Evolutionary conservation across 1,140 invertebrate species (phyloP).

Genomic region (Zaprionus camerounensis): DNA sequence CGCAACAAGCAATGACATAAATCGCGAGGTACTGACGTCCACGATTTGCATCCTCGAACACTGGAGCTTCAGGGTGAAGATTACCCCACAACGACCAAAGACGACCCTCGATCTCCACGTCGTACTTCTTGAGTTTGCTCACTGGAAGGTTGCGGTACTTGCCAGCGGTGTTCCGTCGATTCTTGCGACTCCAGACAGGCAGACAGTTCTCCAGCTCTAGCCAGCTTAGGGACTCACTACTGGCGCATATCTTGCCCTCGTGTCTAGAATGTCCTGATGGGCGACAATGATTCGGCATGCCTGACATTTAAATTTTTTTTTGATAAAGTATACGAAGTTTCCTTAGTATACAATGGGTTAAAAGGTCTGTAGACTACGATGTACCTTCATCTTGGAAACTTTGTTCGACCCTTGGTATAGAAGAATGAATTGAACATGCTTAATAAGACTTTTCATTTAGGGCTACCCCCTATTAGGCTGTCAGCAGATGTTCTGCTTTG

Average conservation of each 20-base stretch:
- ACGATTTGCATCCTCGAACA: constrained; percentile 81
- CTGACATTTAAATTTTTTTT: not conserved
- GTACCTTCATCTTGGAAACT: too few species aligned
- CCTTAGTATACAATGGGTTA: too few species aligned
- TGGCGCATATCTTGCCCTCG: not conserved
- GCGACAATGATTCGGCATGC: not conserved
- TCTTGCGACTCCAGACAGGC: constrained; percentile 85
- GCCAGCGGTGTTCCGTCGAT: constrained; percentile 84
- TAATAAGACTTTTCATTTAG: too few species aligned
- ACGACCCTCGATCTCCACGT: constrained; percentile 86
- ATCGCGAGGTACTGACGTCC: constrained; percentile 86
- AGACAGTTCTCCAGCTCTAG: constrained; percentile 83
- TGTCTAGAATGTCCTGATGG: not conserved
- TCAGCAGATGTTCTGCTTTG: too few species aligned
- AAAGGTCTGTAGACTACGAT: too few species aligned
- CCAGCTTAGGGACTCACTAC: constrained; percentile 85
- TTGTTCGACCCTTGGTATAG: too few species aligned
- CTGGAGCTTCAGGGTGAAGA: constrained; percentile 85
- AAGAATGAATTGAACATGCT: too few species aligned
- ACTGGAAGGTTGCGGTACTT: constrained; percentile 83
- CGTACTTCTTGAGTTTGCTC: constrained; percentile 86
- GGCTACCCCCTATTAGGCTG: too few species aligned
- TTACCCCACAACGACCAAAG: constrained; percentile 86
- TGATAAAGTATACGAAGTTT: not conserved
- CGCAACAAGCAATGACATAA: constrained; percentile 85